Base-by-base conservation (phyloP, 1,140 invertebrate species). In the Drosophila kepulauana region DNA sequence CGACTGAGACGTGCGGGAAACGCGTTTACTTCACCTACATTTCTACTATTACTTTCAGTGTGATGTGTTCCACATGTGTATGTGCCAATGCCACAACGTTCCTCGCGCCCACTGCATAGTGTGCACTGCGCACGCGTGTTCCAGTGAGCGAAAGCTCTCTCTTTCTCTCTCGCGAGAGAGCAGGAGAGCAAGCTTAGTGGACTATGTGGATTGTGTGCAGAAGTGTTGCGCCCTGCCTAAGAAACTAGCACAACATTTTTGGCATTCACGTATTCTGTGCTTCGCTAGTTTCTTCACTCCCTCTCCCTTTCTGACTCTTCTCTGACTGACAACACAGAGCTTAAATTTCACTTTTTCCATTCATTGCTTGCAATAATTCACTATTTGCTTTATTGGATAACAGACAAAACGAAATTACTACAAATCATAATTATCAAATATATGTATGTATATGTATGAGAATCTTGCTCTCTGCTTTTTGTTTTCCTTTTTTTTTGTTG, bases 181-280 rank as follows among this genome's bases (percentile, higher is more conserved):
- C 38, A 35, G 5, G 33, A 51, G 49, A 71, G 71, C 43, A 45
- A 68, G 69, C 70, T 69, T 77, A n/a, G n/a, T 38, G 30, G 30
- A 33, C 43, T 78, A 71, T 67, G 64, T 78, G 79, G 61, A 81
- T 7, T 16, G 13, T 52, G 51, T 58, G n/a, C 43, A 49, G 45
- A 35, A 48, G 35, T 68, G 38, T 72, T 52, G 62, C 52, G 35
- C 49, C 10, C 38, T 7, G n/a, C 35, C 51, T 3, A 8, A 28
- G 33, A 71, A 75, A 75, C 77, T 87, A 65, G 80, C 77, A 82
- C 80, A 85, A 80, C 58, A 65, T 43, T 43, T 77, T 84, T 49
- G 45, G 7, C 66, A 63, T 64, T 67, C 65, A n/a, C 33, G 52
- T 43, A 57, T 65, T 25, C 20, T 70, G 45, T 49, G 7, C 51